A percentile compares a stretch with the other conserved stretches of the same genome.
phyloP scores from a whole-genome alignment of 2,797 vertebrate genomes.

The Hybognathus amarus region DNA sequence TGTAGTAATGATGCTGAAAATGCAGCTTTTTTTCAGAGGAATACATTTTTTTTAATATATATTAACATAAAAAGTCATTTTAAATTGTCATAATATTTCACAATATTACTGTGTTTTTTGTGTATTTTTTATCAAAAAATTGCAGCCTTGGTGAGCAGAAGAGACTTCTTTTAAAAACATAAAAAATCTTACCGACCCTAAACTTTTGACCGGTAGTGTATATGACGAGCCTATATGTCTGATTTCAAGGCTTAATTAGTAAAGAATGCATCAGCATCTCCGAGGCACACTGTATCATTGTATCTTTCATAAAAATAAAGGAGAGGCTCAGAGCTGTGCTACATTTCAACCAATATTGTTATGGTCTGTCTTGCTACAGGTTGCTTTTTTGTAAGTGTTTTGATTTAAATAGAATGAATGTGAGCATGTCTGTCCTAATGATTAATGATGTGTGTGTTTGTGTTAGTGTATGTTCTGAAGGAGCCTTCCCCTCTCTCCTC shows the following conservation, averaged over 20 bases:
- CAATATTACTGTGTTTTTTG: too few relatives aligned
- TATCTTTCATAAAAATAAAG: neutral
- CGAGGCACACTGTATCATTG: neutral
- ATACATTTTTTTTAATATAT: too few relatives aligned
- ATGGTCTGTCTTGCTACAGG: neutral
- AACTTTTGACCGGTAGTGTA: too few relatives aligned
- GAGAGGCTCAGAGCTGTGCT: neutral
- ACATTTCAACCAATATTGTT: neutral
- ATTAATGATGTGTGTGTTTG: constrained; percentile 31
- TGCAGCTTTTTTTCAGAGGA: too few relatives aligned
- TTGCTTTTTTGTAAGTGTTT: constrained; percentile 1
- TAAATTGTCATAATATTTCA: too few relatives aligned
- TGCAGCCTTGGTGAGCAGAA: too few relatives aligned
- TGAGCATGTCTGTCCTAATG: constrained; percentile 12
- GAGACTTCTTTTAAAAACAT: too few relatives aligned
- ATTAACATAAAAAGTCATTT: too few relatives aligned
- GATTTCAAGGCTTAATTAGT: constrained; percentile 10
- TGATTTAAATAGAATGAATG: neutral
- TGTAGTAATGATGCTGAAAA: too few relatives aligned
- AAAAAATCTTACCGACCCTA: too few relatives aligned
- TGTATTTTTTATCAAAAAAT: too few relatives aligned
- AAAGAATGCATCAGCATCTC: neutral
- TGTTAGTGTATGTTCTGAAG: constrained; percentile 42
- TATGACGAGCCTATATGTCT: too few relatives aligned
- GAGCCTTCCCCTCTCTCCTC: constrained; percentile 37